These are phyloP conservation scores for Zaprionus davidi DNA, from an alignment of 1,140 invertebrate species.

Conservation along the genomic window DNA sequence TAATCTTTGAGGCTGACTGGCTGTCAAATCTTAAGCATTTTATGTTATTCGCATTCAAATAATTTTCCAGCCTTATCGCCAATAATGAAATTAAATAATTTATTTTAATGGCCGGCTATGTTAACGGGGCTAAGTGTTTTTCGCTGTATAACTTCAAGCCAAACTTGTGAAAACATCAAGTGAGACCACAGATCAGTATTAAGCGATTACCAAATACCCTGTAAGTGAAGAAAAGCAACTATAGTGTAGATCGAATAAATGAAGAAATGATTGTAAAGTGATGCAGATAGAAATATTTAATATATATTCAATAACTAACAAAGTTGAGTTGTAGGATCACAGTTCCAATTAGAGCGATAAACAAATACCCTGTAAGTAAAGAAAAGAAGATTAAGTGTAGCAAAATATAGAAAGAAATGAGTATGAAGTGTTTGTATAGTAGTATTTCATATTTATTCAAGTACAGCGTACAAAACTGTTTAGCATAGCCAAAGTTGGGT, in stretches of 20 bases:
- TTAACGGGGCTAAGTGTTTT: conserved; percentile 80
- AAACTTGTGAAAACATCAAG: conserved; percentile 30
- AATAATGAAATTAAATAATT: conserved; percentile 82
- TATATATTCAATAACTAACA: too few species aligned
- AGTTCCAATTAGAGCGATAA: background rate
- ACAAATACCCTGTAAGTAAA: conserved; percentile 5
- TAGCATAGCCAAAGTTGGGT: background rate
- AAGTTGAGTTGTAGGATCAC: conserved; percentile 5
- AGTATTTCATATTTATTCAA: background rate
- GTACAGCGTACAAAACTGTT: conserved; percentile 6
- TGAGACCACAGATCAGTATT: background rate
- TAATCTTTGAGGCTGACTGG: conserved; percentile 52
- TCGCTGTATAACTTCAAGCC: conserved; percentile 67
- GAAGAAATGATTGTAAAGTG: too few species aligned
- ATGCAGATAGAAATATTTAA: too few species aligned
- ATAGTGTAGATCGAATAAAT: background rate
- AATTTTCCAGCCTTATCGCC: conserved; percentile 63
- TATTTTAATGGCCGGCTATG: conserved; percentile 68
- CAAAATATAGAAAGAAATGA: background rate
- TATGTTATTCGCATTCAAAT: conserved; percentile 43
- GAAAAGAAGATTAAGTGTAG: background rate
- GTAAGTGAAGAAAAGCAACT: background rate
- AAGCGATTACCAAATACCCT: conserved; percentile 15
- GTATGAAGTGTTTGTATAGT: background rate
- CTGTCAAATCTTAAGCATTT: conserved; percentile 58